These are phyloP conservation scores for Drosophila teissieri DNA, from an alignment of 1,140 invertebrate genomes.

Conservation along the genomic window DNA sequence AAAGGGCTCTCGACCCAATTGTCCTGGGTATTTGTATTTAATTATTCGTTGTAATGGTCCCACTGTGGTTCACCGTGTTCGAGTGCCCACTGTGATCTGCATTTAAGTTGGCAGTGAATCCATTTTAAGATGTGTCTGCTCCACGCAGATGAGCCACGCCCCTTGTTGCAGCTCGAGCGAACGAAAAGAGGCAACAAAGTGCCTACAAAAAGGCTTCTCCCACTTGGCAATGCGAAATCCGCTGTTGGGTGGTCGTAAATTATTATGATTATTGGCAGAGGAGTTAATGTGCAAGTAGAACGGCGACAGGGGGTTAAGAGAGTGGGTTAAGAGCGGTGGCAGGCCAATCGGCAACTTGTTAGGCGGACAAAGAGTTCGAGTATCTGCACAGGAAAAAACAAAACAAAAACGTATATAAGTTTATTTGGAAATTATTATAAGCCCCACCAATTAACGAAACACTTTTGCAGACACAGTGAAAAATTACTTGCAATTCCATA, in stretches of 20 bases:
- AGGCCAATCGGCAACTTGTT: constrained; percentile 73
- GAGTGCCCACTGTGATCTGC: constrained; percentile 10
- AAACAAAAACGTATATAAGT: neutral
- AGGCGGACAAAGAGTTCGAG: constrained; percentile 24
- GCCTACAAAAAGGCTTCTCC: constrained; percentile 63
- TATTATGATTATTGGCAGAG: constrained; percentile 78
- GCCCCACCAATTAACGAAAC: too few relatives aligned
- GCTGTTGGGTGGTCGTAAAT: constrained; percentile 77
- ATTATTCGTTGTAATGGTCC: neutral
- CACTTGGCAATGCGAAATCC: constrained; percentile 26
- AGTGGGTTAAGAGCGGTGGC: constrained; percentile 35
- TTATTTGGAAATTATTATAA: neutral
- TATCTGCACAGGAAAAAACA: neutral
- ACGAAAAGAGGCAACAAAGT: constrained; percentile 56
- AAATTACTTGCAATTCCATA: too few relatives aligned
- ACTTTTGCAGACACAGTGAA: too few relatives aligned
- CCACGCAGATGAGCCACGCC: constrained; percentile 32
- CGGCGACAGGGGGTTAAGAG: constrained; percentile 1
- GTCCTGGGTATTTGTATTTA: neutral
- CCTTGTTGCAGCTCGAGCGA: neutral
- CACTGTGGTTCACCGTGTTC: neutral
- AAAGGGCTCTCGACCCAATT: constrained; percentile 13
- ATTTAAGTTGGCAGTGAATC: constrained; percentile 25
- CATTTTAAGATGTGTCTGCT: constrained; percentile 34
- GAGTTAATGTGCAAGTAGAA: constrained; percentile 70